Evolutionary conservation across 2,797 vertebrate genomes (phyloP), one percentile per base, ranked within the genome.

Genomic region (Chrysocyon brachyurus): DNA sequence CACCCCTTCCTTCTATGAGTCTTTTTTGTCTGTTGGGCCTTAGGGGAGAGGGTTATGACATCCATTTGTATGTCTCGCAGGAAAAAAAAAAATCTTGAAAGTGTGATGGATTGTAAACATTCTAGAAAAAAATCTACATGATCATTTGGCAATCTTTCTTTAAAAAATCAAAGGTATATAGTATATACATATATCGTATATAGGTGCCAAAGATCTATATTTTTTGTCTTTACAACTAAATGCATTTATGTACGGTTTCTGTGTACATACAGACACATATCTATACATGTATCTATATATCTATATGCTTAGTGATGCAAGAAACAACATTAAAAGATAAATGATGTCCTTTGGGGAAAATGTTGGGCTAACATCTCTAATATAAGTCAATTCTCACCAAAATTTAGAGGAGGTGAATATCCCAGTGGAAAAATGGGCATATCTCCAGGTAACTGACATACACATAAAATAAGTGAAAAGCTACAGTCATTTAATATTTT

Each of bases 281-380:
- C 17, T 73, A n/a, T 54, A 66, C 57, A 78, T 22, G 1, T 49
- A 40, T 56, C 33, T 86, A 40, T 87, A 68, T 66, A 40, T 31
- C 54, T 93, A 26, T 9, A 82, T 68, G 21, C n/a, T 70, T 31
- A 49, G 5, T 52, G 10, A 73, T 54, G 70, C 11, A 78, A 92
- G 22, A 87, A 78, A 87, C 31, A 64, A 86, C 21, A 52, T 63
- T 86, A 56, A 95, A 72, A 72, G 56, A 54, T 87, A 79, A 85
- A 86, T 61, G 64, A 75, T 75, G 33, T 36, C 49, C n/a, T 66
- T 1, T 36, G 36, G 57, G 28, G 33, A 1, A 85, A 70, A 61
- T 61, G 1, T 90, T 70, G 24, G 24, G 24, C 72, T 77, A 85
- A 89, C 75, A 57, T 73, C 21, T 28, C 46, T 81, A 81, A 95